A percentile compares a stretch with the other conserved stretches of the same genome.
Conservation (phyloP, 2,113 vertebrate genomes). For the Brachypteracias leptosomus region DNA sequence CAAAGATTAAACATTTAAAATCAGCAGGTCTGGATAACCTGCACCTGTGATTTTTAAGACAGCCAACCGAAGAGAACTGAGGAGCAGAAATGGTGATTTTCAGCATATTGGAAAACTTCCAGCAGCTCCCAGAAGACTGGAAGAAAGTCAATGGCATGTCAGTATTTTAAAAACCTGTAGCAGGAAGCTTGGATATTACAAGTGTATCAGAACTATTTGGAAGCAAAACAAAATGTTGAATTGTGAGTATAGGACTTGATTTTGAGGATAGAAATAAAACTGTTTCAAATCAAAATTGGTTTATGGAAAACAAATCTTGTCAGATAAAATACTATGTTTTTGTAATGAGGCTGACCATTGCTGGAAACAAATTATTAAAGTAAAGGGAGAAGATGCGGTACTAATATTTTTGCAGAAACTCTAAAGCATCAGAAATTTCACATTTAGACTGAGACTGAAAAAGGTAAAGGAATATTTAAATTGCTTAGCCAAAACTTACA, state of each 20-base stretch:
- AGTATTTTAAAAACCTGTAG: not conserved
- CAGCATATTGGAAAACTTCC: not conserved
- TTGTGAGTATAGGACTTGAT: not conserved
- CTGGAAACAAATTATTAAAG: not conserved
- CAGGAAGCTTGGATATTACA: slow-evolving; percentile 21
- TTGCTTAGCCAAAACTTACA: not conserved
- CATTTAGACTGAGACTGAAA: not conserved
- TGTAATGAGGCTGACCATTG: not conserved
- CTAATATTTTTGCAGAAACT: not conserved
- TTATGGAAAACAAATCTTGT: not conserved
- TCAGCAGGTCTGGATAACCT: slow-evolving; percentile 23
- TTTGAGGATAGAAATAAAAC: slow-evolving; percentile 1
- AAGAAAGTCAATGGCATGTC: slow-evolving; percentile 28
- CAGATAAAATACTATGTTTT: not conserved
- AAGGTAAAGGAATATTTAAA: not conserved
- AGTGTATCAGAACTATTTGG: not conserved
- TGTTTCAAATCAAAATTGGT: not conserved
- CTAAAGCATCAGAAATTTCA: not conserved
- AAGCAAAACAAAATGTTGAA: slow-evolving; percentile 8
- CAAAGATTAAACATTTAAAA: slow-evolving; percentile 30
- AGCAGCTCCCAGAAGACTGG: slow-evolving; percentile 27
- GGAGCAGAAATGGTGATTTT: not conserved
- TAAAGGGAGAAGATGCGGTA: not conserved
- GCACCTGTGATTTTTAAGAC: slow-evolving; percentile 24
- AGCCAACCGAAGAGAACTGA: not conserved